Base-by-base conservation (phyloP, 2,888 invertebrate species). In the Falcaria lacertinaria region DNA sequence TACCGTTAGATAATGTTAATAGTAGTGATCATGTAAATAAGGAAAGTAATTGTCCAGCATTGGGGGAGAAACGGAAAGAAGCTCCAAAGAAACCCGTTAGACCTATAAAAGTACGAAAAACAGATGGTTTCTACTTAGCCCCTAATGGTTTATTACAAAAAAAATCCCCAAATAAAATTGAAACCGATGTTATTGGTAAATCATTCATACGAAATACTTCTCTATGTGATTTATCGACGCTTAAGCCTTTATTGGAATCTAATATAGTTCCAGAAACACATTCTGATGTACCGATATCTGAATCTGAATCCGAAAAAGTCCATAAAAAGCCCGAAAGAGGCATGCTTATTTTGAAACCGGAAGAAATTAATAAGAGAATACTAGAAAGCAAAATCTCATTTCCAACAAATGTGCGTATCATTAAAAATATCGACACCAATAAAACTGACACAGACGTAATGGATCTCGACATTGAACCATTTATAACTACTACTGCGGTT, bases 281-380 rank as follows among this genome's bases (percentile, higher is more conserved):
- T 28, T 11, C 11, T 11, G 28, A 28, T 7, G 11, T 11, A 28
- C 1, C 28, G 3, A 2, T 11, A 28, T 7, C 28, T 2, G 3
- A 11, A 7, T 11, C 8, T 11, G 28, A 28, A 28, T 2, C 28
- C 11, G 28, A 11, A 28, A 28, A 28, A 28, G 3, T 11, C 34
- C 36, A 41, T 36, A 50, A 46, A 40, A 73, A 54, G 54, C 39
- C 51, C 6, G 70, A 73, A 48, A 57, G 50, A 35, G 60, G 73
- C 1, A 84, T 87, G 84, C 71, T 77, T 47, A 60, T 89, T 50
- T 71, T 89, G 45, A 88, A 86, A 62, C 88, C 88, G 0, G 87
- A 87, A 61, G 82, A 89, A 73, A 88, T 89, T 22, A 88, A 88
- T 54, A 67, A 79, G 55, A 77, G 74, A 52, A 43, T 66, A 36